These are phyloP conservation scores for Zoanthus sociatus DNA, from an alignment of 92 coral and sea anemone genomes.

Conservation along the genomic window DNA sequence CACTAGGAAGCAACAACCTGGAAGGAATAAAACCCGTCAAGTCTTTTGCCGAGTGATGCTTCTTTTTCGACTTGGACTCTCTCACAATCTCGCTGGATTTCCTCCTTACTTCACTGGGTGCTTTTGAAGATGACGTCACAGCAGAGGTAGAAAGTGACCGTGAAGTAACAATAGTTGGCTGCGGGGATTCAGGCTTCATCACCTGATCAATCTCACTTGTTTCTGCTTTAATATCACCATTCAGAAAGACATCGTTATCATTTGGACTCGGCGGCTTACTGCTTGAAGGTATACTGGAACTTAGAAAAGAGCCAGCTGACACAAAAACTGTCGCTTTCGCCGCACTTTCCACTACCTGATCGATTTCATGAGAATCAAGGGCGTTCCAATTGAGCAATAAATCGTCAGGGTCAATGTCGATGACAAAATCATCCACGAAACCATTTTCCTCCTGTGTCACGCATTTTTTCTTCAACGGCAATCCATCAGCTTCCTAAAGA, in stretches of 20 bases:
- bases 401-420: conserved; percentile 40
- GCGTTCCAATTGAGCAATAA: conserved; percentile 38
- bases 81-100: conserved; percentile 23
- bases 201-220: not conserved
- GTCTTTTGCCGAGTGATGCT: conserved; percentile 18
- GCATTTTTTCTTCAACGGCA: conserved; percentile 30
- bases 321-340: conserved; percentile 28
- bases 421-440: conserved; percentile 36
- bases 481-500: conserved; percentile 22
- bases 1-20: conserved; percentile 38
- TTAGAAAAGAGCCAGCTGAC: conserved; percentile 34
- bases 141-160: conserved; percentile 35
- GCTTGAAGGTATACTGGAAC: conserved; percentile 44
- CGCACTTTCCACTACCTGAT: conserved; percentile 42
- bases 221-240: conserved; percentile 16
- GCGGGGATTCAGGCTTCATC: not conserved
- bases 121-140: conserved; percentile 19
- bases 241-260: conserved; percentile 7
- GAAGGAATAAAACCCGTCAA: conserved; percentile 33
- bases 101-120: conserved; percentile 29
- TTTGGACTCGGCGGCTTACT: conserved; percentile 34
- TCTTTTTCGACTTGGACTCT: conserved; percentile 33
- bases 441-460: conserved; percentile 38
- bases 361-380: conserved; percentile 41
- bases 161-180: conserved; percentile 25